Percentiles rank a stretch among this genome's conserved stretches.
Evolutionary conservation across 2,113 vertebrate species (phyloP).

Genomic region (Pygoscelis antarcticus): DNA sequence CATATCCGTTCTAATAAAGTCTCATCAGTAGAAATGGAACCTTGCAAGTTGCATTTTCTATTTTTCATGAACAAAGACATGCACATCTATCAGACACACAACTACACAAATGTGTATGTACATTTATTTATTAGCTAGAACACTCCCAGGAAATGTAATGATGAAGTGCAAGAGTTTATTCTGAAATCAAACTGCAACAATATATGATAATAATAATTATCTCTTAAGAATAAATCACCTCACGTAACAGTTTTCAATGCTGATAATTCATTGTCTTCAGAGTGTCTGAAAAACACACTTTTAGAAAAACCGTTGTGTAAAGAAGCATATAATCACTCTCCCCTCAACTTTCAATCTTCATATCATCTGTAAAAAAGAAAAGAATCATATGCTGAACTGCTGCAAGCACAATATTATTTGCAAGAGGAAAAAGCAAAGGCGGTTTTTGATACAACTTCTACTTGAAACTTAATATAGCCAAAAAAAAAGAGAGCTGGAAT

Average conservation of each 20-base stretch:
- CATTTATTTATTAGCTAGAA: neutral
- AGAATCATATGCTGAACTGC: neutral
- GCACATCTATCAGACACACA: neutral
- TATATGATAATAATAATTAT: neutral
- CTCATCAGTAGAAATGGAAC: neutral
- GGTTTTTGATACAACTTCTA: neutral
- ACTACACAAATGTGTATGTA: neutral
- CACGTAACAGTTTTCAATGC: neutral
- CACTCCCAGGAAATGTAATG: neutral
- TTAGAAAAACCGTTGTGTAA: neutral
- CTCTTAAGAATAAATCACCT: neutral
- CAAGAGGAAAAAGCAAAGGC: neutral
- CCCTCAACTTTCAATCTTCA: neutral
- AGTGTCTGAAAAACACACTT: neutral
- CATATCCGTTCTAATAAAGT: neutral
- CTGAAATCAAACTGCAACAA: neutral
- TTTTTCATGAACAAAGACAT: neutral
- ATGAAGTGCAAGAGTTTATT: neutral
- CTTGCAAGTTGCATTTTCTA: neutral
- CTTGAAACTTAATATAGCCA: neutral
- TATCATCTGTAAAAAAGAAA: constrained; percentile 57
- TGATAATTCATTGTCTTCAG: neutral
- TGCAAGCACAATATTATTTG: neutral
- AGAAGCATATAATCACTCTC: neutral
- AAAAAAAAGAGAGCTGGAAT: neutral